Conservation (phyloP, 2,797 vertebrate species). For the Danio jaintianensis region DNA sequence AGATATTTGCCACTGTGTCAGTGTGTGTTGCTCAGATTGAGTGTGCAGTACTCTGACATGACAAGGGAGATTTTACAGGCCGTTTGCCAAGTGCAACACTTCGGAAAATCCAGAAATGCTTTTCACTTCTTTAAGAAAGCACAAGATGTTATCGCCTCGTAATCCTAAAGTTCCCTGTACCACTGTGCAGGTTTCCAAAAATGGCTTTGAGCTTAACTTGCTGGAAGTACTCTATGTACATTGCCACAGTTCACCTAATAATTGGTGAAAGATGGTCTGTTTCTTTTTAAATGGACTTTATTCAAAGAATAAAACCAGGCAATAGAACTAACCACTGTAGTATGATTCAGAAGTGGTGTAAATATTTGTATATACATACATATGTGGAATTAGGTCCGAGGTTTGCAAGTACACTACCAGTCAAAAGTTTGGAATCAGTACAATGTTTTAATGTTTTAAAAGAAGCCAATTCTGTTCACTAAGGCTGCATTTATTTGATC, state of each 20-base stretch:
- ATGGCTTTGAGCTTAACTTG: background rate
- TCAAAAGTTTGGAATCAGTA: too few species aligned
- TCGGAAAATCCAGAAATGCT: conserved; percentile 31
- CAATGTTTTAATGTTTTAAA: too few species aligned
- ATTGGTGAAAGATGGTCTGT: background rate
- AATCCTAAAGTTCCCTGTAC: conserved; percentile 19
- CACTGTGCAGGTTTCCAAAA: conserved; percentile 1
- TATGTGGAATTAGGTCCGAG: too few species aligned
- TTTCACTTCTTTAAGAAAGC: conserved; percentile 31
- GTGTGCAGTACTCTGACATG: conserved; percentile 13
- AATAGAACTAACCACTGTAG: background rate
- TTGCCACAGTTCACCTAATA: conserved; percentile 3
- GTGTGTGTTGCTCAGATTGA: conserved; percentile 13
- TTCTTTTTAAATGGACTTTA: background rate
- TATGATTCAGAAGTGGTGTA: too few species aligned
- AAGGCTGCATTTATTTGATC: too few species aligned
- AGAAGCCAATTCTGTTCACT: too few species aligned
- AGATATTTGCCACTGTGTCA: conserved; percentile 46
- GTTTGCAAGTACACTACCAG: too few species aligned
- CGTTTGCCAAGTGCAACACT: conserved; percentile 21
- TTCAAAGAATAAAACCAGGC: background rate
- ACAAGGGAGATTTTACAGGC: conserved; percentile 25
- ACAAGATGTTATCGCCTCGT: conserved; percentile 29
- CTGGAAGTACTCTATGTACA: conserved; percentile 43
- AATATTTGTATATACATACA: too few species aligned